These are phyloP conservation scores for Drosophila sproati DNA, from an alignment of 1,140 invertebrate species.

Conservation along the genomic window DNA sequence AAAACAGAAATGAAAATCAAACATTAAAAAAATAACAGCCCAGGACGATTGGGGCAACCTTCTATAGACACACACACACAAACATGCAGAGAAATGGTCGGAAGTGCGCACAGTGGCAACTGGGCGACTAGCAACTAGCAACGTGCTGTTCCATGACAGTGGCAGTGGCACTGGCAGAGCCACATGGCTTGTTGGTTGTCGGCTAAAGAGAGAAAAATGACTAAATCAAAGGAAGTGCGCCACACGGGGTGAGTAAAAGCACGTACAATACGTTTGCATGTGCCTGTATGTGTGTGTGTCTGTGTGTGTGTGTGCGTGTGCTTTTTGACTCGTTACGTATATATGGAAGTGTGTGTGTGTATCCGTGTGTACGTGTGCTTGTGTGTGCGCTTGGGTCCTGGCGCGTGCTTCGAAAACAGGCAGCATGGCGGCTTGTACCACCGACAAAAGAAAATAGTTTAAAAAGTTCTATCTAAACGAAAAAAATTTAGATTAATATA, in stretches of 20 bases:
- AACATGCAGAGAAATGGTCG: conserved; percentile 68
- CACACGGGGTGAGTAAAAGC: conserved; percentile 78
- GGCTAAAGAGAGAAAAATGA: conserved; percentile 84
- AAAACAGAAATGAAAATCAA: conserved; percentile 78
- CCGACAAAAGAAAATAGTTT: conserved; percentile 34
- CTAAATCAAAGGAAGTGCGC: conserved; percentile 84
- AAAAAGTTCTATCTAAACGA: not conserved
- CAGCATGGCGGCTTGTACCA: conserved; percentile 55
- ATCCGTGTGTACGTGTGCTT: conserved; percentile 31
- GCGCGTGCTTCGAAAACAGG: conserved; percentile 77
- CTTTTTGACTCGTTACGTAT: conserved; percentile 19
- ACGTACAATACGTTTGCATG: conserved; percentile 67
- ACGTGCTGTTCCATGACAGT: conserved; percentile 40
- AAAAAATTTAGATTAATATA: not conserved
- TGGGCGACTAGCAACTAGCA: conserved; percentile 43
- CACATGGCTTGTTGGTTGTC: conserved; percentile 65
- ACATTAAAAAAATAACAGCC: conserved; percentile 50
- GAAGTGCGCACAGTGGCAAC: conserved; percentile 78
- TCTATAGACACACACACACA: conserved; percentile 11
- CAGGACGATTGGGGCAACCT: conserved; percentile 37
- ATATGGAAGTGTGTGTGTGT: conserved; percentile 29
- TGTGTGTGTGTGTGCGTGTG: conserved; percentile 36
- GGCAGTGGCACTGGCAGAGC: conserved; percentile 12
- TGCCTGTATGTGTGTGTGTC: conserved; percentile 31
- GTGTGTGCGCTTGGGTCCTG: conserved; percentile 61